These are phyloP conservation scores for Lophius piscatorius DNA, from an alignment of 2,113 vertebrate genomes.

Conservation along the genomic window DNA sequence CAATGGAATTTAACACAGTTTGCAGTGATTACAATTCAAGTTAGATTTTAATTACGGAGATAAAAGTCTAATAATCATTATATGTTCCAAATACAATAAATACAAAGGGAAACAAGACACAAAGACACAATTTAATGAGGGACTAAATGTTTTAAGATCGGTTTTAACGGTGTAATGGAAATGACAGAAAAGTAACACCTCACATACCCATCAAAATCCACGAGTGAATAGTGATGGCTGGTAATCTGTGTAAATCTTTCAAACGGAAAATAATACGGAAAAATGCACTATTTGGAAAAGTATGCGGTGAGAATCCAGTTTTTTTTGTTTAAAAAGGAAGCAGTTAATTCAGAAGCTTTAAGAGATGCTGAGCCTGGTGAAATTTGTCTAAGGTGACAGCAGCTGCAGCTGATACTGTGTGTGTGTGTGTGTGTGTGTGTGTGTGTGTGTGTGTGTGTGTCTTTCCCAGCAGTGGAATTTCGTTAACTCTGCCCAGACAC, in stretches of 20 bases:
- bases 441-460: constrained; percentile 32
- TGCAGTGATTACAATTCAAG: background rate
- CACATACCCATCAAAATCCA: background rate
- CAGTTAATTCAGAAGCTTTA: constrained; percentile 36
- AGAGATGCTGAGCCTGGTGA: constrained; percentile 58
- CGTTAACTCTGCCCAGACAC: constrained; percentile 69
- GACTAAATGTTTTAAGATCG: background rate
- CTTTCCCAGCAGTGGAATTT: constrained; percentile 63
- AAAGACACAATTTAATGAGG: background rate
- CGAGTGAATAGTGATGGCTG: constrained; percentile 2
- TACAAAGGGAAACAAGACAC: background rate
- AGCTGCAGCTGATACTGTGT: constrained; percentile 41
- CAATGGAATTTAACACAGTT: too few species aligned
- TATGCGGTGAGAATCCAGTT: constrained; percentile 10
- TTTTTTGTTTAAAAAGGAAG: constrained; percentile 8
- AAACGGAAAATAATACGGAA: constrained; percentile 3
- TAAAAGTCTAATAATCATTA: background rate
- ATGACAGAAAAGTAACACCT: background rate
- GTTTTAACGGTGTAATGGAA: background rate
- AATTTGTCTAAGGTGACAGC: constrained; percentile 53
- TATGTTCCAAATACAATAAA: background rate
- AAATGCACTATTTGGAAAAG: constrained; percentile 4
- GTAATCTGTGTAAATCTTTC: background rate
- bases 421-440: constrained; percentile 25
- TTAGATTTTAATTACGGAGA: background rate